Evolutionary conservation across 2,113 vertebrate species (phyloP), one percentile per base, ranked within the genome.

Genomic region (Litocranius walleri): DNA sequence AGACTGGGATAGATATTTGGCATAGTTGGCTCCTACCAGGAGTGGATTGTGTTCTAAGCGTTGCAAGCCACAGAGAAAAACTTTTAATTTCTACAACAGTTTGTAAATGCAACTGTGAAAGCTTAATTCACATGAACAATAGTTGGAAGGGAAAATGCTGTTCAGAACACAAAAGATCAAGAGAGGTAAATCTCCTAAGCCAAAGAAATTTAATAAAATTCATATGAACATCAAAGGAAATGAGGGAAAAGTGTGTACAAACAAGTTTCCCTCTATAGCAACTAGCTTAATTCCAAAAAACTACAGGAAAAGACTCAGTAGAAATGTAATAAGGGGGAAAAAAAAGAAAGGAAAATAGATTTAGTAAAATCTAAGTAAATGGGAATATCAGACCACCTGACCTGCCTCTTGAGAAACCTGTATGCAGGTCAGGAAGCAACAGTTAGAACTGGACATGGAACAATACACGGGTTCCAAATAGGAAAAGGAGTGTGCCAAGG

Each of bases 281-380:
- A 94, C 17, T 87, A 57, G 33, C 40, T 95, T 93, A 91, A 81
- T 94, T 95, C 62, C 62, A 80, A 96, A 97, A 93, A 77, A 19
- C 67, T 80, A 62, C 17, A 5, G 43, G 25, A 11, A 92, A 45
- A 80, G 16, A 95, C 14, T 88, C 17, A 88, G 77, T 57, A 52
- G 64, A 91, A 78, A 80, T 84, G 6, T 78, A 84, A 61, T 50
- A 74, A 97, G 36, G 7, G 30, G 7, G 14, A 1, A 59, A 59
- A 11, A 59, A 86, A 90, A 67, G 56, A 67, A 94, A 91, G 57
- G 54, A 91, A 92, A 88, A 82, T 2, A 74, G 9, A 64, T 84
- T 83, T 93, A 90, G 33, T 74, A 81, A 97, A 90, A 90, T 29
- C 36, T 57, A 57, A 57, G 23, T 25, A 57, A 23, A 57, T 57